Evolutionary conservation across 1,140 invertebrate genomes (phyloP).

Genomic region (Cryptotermes secundus): DNA sequence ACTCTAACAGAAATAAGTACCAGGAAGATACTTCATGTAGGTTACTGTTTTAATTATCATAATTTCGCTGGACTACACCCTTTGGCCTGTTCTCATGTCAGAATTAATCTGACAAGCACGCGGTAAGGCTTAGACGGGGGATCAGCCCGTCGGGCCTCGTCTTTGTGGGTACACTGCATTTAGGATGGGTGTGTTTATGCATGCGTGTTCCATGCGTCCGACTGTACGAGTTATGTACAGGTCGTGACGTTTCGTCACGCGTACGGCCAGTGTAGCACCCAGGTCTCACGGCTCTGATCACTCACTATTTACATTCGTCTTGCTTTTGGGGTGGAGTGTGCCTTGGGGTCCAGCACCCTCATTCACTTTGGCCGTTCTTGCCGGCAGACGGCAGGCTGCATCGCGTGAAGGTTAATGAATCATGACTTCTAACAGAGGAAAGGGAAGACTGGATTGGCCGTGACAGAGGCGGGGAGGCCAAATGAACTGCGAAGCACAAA

Average conservation of each 20-base stretch:
- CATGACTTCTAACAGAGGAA: constrained; percentile 13
- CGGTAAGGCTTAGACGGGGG: too few relatives aligned
- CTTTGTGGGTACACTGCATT: too few relatives aligned
- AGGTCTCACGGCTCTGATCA: background rate
- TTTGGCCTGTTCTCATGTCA: too few relatives aligned
- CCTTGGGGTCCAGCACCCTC: background rate
- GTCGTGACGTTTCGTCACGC: background rate
- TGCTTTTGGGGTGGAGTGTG: background rate
- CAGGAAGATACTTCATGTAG: too few relatives aligned
- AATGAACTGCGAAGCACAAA: background rate
- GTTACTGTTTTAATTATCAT: too few relatives aligned
- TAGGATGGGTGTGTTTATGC: too few relatives aligned
- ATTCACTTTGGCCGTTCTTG: background rate
- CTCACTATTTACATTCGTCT: background rate
- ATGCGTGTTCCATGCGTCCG: too few relatives aligned
- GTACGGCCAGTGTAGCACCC: background rate
- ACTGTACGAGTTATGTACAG: background rate
- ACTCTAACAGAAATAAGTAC: too few relatives aligned
- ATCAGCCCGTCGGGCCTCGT: too few relatives aligned
- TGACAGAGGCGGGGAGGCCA: background rate
- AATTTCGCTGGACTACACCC: too few relatives aligned
- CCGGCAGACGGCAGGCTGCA: background rate
- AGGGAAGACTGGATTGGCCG: background rate
- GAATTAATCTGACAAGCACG: too few relatives aligned
- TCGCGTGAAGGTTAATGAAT: constrained; percentile 19